Evolutionary conservation across 2,888 invertebrate genomes (phyloP).

Genomic region (Leptinotarsa tumamoca): DNA sequence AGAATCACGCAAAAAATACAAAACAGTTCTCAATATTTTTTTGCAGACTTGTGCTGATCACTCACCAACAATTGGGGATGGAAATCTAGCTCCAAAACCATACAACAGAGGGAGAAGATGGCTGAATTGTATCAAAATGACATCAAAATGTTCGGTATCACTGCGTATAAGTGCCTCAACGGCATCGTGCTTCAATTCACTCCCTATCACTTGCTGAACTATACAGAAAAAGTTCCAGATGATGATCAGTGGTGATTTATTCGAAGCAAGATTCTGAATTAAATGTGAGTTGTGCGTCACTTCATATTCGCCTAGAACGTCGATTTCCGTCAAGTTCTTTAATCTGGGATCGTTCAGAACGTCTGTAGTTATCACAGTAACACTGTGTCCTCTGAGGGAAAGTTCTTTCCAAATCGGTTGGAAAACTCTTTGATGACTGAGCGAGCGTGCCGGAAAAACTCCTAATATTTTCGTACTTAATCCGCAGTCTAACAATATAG

Average conservation of each 20-base stretch:
- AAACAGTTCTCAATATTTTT: too few species aligned
- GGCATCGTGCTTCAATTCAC: neutral
- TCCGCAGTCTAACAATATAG: neutral
- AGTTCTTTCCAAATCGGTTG: conserved; percentile 33
- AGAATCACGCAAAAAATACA: too few species aligned
- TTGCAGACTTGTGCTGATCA: neutral
- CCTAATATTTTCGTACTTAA: neutral
- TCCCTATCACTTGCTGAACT: neutral
- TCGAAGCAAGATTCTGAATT: neutral
- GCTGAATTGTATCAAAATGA: neutral
- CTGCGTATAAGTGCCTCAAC: neutral
- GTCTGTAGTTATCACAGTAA: conserved; percentile 31
- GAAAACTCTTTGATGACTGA: conserved; percentile 24
- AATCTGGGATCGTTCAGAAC: conserved; percentile 31
- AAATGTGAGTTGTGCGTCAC: neutral
- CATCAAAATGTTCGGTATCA: neutral
- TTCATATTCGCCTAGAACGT: neutral
- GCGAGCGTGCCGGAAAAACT: neutral
- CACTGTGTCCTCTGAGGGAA: conserved; percentile 30
- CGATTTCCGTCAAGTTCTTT: conserved; percentile 35
- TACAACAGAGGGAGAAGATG: conserved; percentile 9
- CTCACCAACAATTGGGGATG: conserved; percentile 26
- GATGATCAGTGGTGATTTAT: neutral
- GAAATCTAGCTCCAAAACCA: conserved; percentile 23
- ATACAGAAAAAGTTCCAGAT: neutral